These are phyloP conservation scores for Sander lucioperca DNA, from an alignment of 2,113 vertebrate genomes.

Conservation along the genomic window DNA sequence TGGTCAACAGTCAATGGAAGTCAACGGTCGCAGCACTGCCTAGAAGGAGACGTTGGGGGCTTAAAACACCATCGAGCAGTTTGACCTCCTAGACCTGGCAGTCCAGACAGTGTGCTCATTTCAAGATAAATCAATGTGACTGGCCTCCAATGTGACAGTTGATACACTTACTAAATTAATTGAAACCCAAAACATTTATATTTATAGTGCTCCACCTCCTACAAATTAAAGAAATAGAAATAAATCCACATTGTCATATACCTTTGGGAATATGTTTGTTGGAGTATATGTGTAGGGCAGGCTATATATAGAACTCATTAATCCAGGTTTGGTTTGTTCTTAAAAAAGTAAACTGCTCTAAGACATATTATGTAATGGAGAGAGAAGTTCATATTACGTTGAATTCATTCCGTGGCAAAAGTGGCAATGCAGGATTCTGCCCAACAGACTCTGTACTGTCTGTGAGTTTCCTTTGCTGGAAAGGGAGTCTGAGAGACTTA, in stretches of 20 bases:
- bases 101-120: not conserved
- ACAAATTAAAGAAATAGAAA: not conserved
- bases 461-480: not conserved
- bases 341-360: slow-evolving; percentile 12
- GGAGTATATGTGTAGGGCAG: too few species aligned
- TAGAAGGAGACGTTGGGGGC: too few species aligned
- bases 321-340: slow-evolving; percentile 20
- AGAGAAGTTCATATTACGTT: slow-evolving; percentile 34
- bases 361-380: not conserved
- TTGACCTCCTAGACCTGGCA: not conserved
- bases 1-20: too few species aligned
- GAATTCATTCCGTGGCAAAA: not conserved
- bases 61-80: too few species aligned
- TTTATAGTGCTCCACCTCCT: not conserved
- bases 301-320: not conserved
- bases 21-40: too few species aligned
- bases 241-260: not conserved
- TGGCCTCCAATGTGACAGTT: not conserved
- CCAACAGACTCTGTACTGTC: not conserved
- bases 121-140: slow-evolving; percentile 1
- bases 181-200: not conserved
- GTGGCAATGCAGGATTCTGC: not conserved
- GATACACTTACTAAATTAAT: not conserved
- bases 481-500: not conserved
- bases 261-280: not conserved